Conservation (phyloP, 1,140 invertebrate species). For the Penaeus indicus region DNA sequence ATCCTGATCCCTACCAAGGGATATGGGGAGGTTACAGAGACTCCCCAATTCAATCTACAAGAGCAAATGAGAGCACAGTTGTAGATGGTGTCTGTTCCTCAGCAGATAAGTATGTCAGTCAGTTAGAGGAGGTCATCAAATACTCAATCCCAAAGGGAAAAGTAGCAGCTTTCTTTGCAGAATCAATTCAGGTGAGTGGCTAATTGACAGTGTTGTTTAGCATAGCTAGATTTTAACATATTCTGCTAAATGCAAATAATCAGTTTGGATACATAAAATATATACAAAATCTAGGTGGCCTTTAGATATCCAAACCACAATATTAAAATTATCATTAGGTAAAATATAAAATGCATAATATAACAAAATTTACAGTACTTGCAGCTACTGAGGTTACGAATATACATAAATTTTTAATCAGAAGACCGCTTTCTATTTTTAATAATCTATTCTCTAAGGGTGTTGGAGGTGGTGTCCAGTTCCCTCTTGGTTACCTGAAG, state of each 20-base stretch:
- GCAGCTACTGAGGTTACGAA: no score
- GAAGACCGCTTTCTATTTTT: background rate
- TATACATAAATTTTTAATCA: background rate
- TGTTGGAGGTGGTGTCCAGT: conserved; percentile 92
- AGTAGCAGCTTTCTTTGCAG: conserved; percentile 91
- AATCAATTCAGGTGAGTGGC: conserved; percentile 86
- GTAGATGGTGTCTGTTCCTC: conserved; percentile 77
- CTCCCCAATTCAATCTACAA: conserved; percentile 82
- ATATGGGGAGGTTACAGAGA: conserved; percentile 91
- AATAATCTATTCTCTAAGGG: conserved; percentile 74
- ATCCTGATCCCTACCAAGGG: conserved; percentile 91
- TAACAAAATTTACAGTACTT: no score
- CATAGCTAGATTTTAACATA: no score
- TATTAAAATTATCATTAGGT: background rate
- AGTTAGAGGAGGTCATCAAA: conserved; percentile 84
- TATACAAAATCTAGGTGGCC: background rate
- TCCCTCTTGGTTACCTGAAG: conserved; percentile 88
- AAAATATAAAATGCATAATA: background rate
- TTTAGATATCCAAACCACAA: background rate
- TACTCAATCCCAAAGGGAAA: conserved; percentile 82
- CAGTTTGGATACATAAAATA: background rate
- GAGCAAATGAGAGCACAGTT: conserved; percentile 78
- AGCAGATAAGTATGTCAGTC: conserved; percentile 82
- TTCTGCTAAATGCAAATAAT: background rate
- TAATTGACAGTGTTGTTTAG: no score